A percentile compares a stretch with the other conserved stretches of the same genome.
These are phyloP conservation scores for Connochaetes taurinus DNA, from an alignment of 2,113 vertebrate genomes.

Conservation along the genomic window DNA sequence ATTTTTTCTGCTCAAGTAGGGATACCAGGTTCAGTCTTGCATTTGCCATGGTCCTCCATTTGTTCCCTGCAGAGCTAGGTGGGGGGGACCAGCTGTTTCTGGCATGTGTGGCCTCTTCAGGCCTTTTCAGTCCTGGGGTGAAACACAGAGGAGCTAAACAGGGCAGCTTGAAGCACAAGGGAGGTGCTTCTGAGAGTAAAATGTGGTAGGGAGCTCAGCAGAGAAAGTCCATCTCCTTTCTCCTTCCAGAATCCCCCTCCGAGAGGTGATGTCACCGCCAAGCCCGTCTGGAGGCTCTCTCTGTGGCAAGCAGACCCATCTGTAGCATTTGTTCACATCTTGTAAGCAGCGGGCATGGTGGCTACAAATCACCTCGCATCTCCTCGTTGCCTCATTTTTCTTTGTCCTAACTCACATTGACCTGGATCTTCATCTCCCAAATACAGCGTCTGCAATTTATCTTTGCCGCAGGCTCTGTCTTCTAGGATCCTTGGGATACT, in stretches of 20 bases:
- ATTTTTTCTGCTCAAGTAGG: neutral
- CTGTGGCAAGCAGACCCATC: neutral
- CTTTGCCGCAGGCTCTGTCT: neutral
- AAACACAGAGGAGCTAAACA: neutral
- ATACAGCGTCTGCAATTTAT: neutral
- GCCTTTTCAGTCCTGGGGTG: neutral
- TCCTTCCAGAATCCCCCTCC: neutral
- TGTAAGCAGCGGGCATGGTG: neutral
- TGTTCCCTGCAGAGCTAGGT: neutral
- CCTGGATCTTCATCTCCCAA: slow-evolving; percentile 21
- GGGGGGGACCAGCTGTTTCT: neutral
- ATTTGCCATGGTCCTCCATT: neutral
- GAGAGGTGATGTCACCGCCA: too few species aligned
- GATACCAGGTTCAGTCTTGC: neutral
- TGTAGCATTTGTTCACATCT: neutral
- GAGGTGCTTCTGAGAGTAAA: neutral
- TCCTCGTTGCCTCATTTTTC: neutral
- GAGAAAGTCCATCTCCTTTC: neutral
- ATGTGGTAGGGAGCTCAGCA: rapidly evolving
- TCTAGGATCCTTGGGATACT: neutral
- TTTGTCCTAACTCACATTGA: neutral
- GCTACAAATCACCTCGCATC: neutral
- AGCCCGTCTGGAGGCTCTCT: neutral
- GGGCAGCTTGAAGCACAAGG: rapidly evolving
- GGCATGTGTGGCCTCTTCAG: neutral